Percentiles rank a stretch among this genome's conserved stretches.
These are phyloP conservation scores for Vulpes lagopus DNA, from an alignment of 2,113 vertebrate genomes.

Conservation along the genomic window DNA sequence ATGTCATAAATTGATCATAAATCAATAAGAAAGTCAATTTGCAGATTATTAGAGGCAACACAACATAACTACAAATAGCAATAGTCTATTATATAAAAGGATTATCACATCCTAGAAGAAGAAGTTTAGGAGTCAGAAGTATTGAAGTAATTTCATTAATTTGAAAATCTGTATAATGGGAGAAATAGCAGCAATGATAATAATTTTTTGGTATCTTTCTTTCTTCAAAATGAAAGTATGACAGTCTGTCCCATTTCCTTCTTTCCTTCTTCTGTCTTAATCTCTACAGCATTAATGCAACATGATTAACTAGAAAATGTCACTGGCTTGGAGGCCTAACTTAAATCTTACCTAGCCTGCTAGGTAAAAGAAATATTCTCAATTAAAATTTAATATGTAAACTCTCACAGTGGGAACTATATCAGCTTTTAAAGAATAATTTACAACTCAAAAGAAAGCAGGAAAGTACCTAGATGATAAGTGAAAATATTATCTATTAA, in stretches of 20 bases:
- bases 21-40: constrained; percentile 16
- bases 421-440: constrained; percentile 63
- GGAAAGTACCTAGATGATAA: constrained; percentile 21
- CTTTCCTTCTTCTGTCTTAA: not conserved
- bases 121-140: constrained; percentile 33
- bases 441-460: constrained; percentile 57
- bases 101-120: not conserved
- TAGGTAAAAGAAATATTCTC: constrained; percentile 42
- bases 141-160: constrained; percentile 27
- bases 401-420: constrained; percentile 52
- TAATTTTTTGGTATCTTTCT: not conserved
- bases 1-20: not conserved
- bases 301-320: constrained; percentile 53
- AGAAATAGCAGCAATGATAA: not conserved
- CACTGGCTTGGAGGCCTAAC: constrained; percentile 37
- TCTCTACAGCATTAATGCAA: not conserved
- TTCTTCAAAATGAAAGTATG: not conserved
- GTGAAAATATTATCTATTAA: constrained; percentile 45
- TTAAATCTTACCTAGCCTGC: constrained; percentile 19
- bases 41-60: not conserved
- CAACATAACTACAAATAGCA: not conserved
- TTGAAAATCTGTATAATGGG: not conserved
- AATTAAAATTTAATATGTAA: constrained; percentile 60
- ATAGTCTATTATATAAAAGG: not conserved
- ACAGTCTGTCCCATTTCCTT: not conserved